Percentiles rank a stretch among this genome's conserved stretches.
Conservation (phyloP, 2,888 invertebrate species). For the Alloscopus bannaensis region DNA sequence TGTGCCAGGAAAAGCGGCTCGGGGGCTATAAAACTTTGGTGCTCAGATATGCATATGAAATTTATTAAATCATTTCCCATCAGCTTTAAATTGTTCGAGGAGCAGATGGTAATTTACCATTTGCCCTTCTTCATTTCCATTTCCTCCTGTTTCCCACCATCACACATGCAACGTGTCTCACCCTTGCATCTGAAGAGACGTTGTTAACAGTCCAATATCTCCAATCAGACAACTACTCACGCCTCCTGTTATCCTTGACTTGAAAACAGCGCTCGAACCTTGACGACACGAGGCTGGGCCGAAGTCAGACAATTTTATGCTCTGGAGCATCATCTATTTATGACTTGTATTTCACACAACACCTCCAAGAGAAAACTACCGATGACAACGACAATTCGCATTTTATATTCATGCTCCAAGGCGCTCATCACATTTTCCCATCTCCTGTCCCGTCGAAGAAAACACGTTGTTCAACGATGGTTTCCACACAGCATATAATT, state of each 20-base stretch:
- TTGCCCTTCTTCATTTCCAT: conserved; percentile 61
- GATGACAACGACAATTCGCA: conserved; percentile 15
- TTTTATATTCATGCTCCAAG: conserved; percentile 26
- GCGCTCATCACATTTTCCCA: conserved; percentile 44
- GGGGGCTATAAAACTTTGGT: conserved; percentile 56
- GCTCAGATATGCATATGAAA: conserved; percentile 60
- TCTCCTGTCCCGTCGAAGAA: conserved; percentile 31
- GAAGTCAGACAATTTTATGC: too few relatives aligned
- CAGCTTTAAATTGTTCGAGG: conserved; percentile 60
- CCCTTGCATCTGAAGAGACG: too few relatives aligned
- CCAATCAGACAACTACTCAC: too few relatives aligned
- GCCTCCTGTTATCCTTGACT: conserved; percentile 19
- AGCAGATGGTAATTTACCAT: conserved; percentile 61
- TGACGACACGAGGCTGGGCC: too few relatives aligned
- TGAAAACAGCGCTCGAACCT: too few relatives aligned
- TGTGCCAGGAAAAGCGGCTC: conserved; percentile 17
- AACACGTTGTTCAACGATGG: too few relatives aligned
- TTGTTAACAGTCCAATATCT: conserved; percentile 47
- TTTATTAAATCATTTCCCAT: conserved; percentile 64
- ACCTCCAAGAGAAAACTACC: conserved; percentile 14
- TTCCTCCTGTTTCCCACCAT: conserved; percentile 18
- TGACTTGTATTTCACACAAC: not conserved
- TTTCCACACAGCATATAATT: too few relatives aligned
- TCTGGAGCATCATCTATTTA: not conserved
- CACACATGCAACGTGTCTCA: too few relatives aligned